A percentile compares a stretch with the other conserved stretches of the same genome.
Conservation (phyloP, 1,140 invertebrate genomes). For the Drosophila mojavensis region DNA sequence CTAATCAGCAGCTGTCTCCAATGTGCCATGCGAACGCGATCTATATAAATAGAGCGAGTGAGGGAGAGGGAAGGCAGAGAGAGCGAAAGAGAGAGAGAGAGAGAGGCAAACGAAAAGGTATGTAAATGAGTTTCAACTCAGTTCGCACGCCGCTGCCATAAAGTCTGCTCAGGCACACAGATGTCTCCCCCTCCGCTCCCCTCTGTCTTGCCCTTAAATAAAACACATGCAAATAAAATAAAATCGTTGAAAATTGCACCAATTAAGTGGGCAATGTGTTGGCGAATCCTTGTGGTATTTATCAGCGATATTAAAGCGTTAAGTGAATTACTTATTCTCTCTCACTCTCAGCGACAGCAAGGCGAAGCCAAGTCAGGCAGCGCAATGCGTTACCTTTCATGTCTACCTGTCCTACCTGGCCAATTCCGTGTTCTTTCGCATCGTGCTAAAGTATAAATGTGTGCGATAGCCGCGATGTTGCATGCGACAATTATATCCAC, state of each 20-base stretch:
- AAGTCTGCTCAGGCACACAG: conserved; percentile 65
- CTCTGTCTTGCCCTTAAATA: conserved; percentile 3
- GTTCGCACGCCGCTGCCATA: conserved; percentile 76
- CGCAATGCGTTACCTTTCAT: conserved; percentile 77
- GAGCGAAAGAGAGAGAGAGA: too few relatives aligned
- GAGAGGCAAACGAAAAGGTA: conserved; percentile 17
- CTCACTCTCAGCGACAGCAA: conserved; percentile 35
- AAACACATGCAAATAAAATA: conserved; percentile 73
- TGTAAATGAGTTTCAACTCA: conserved; percentile 58
- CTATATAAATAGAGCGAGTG: background rate
- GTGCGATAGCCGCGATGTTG: conserved; percentile 72
- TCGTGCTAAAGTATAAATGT: conserved; percentile 13
- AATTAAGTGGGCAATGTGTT: conserved; percentile 73
- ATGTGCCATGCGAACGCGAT: background rate
- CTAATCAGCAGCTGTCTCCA: conserved; percentile 22
- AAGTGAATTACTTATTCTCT: conserved; percentile 83
- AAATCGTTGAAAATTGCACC: conserved; percentile 80
- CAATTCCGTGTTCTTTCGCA: conserved; percentile 20
- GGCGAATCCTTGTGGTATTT: conserved; percentile 55
- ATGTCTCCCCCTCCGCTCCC: background rate
- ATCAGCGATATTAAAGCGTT: conserved; percentile 84
- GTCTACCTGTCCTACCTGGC: conserved; percentile 51
- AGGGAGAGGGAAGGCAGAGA: too few relatives aligned
- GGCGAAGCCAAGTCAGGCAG: background rate
- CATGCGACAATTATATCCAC: conserved; percentile 78